These are phyloP conservation scores for Maconellicoccus hirsutus DNA, from an alignment of 1,140 invertebrate species.

Conservation along the genomic window DNA sequence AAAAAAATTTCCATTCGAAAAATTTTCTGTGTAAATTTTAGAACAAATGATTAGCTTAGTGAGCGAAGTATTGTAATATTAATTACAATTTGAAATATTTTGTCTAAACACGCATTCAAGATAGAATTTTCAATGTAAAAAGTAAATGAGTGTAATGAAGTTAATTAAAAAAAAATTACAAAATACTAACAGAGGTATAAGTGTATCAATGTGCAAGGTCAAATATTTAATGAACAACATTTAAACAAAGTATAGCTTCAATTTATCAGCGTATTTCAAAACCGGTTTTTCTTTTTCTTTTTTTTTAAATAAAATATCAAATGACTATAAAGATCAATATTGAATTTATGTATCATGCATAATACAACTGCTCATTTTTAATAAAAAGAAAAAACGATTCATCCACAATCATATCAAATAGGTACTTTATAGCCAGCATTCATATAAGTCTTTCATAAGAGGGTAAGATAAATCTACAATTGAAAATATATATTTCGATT, in stretches of 20 bases:
- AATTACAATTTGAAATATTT: no score
- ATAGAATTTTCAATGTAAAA: not conserved
- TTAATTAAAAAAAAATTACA: conserved; percentile 10
- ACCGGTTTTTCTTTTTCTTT: not conserved
- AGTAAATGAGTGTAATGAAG: not conserved
- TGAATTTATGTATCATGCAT: not conserved
- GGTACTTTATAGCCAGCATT: not conserved
- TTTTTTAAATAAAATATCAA: not conserved
- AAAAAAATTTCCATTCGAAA: no score
- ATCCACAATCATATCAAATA: not conserved
- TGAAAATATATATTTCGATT: not conserved
- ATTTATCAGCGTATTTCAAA: not conserved
- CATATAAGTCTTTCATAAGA: not conserved
- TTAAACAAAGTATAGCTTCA: not conserved
- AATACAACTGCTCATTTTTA: no score
- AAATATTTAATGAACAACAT: not conserved
- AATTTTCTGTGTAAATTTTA: no score
- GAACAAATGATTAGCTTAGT: no score
- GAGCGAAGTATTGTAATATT: no score
- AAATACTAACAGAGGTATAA: conserved; percentile 1
- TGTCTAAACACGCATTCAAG: not conserved
- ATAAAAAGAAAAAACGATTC: not conserved
- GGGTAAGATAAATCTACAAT: not conserved
- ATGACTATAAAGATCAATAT: not conserved
- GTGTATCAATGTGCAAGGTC: not conserved